Conservation (phyloP, 2,797 vertebrate species). For the Hyperoplus lanceolatus region DNA sequence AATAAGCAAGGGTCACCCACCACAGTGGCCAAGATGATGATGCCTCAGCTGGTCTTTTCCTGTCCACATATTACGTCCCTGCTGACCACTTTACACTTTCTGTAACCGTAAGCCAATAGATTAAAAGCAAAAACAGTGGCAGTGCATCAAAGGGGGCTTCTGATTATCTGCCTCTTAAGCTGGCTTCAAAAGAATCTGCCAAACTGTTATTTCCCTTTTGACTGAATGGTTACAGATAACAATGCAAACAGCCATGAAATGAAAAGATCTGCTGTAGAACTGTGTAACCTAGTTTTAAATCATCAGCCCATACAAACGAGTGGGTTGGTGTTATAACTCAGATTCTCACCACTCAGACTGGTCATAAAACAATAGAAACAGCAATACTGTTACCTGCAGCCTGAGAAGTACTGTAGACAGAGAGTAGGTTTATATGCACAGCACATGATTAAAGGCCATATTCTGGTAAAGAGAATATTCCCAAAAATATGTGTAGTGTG, state of each 20-base stretch:
- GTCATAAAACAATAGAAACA: constrained; percentile 12
- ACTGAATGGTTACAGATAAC: constrained; percentile 17
- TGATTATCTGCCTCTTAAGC: constrained; percentile 19
- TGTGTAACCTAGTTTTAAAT: constrained; percentile 26
- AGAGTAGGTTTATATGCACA: neutral
- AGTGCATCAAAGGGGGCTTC: constrained; percentile 37
- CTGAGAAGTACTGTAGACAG: neutral
- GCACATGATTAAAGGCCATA: neutral
- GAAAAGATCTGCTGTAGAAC: constrained; percentile 1
- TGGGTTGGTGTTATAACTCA: constrained; percentile 17
- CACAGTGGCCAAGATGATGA: constrained; percentile 61
- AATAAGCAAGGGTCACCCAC: constrained; percentile 72
- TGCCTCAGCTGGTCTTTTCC: constrained; percentile 70
- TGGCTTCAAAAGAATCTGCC: constrained; percentile 12
- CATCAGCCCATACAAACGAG: constrained; percentile 27
- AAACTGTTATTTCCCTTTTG: constrained; percentile 34
- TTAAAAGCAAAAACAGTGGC: constrained; percentile 47
- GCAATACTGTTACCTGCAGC: constrained; percentile 5
- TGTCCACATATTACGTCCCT: constrained; percentile 56
- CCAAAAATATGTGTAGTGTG: too few species aligned
- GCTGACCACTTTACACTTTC: constrained; percentile 41
- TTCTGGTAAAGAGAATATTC: too few species aligned
- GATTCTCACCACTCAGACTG: constrained; percentile 1
- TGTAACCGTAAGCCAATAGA: constrained; percentile 43
- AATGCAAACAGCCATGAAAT: constrained; percentile 3